Base-by-base conservation (phyloP, 1,140 invertebrate genomes). In the Oncopodura yosiiana region DNA sequence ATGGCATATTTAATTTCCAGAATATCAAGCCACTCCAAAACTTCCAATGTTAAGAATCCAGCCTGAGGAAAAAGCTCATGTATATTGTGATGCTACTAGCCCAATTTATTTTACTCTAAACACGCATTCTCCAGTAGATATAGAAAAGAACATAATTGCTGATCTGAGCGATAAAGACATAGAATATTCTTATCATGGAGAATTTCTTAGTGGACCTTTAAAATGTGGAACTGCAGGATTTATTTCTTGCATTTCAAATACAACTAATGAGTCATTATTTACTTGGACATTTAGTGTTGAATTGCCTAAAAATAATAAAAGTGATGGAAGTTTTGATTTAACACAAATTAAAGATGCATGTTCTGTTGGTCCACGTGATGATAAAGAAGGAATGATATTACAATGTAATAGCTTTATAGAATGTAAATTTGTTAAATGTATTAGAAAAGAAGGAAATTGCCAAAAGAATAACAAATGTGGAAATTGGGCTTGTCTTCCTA, bases 361-460 rank as follows among this genome's bases (percentile, higher is more conserved):
- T 24, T 6, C 14, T 11, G 30, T 18, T 56, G 14, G 42, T 30
- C 23, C 46, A 49, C n/a, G 53, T n/a, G n/a, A n/a, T n/a, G n/a
- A n/a, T n/a, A n/a, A n/a, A n/a, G n/a, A n/a, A n/a, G n/a, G n/a
- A n/a, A 34, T 46, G 6, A 3, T 30, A 9, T 46, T 30, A 19
- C 30, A 48, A 30, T 60, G 58, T 27, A 56, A 23, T 21, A 60
- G 53, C 49, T 49, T 38, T 24, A 36, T 60, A 4, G 53, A 55
- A 45, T 60, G 58, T 23, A 45, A 54, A 18, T 41, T 60, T 3
- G 43, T 24, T 24, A 44, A 46, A 26, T 60, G 58, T 30, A 3
- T 56, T 9, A 49, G 34, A 14, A 49, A 54, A 16, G 55, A 51
- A n/a, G n/a, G 32, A 37, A 26, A 8, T 21, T 41, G 19, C 38